Conservation (phyloP, 2,113 vertebrate genomes). For the Oophaga pumilio region DNA sequence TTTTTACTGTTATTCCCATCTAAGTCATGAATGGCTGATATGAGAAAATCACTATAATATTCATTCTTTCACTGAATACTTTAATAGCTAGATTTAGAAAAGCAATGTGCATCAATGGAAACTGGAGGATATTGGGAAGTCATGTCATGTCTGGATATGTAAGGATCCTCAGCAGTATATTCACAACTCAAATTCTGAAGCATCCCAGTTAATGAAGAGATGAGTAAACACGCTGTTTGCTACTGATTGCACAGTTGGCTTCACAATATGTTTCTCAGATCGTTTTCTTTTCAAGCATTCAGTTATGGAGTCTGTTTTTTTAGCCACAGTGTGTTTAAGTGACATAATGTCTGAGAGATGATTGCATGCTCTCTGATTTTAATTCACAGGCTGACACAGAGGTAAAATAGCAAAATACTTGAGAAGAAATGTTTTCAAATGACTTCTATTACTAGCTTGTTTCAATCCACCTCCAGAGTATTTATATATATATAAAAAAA, state of each 20-base stretch:
- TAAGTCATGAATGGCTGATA: too few species aligned
- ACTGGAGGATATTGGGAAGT: conserved; percentile 1
- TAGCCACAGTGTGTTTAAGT: conserved; percentile 27
- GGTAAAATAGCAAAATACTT: conserved; percentile 32
- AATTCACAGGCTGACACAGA: conserved; percentile 45
- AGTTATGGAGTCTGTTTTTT: conserved; percentile 26
- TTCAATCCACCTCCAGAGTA: conserved; percentile 49
- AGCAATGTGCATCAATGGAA: background rate
- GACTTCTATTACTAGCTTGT: conserved; percentile 50
- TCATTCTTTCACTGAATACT: background rate
- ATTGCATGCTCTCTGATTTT: conserved; percentile 54
- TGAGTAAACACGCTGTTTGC: conserved; percentile 42
- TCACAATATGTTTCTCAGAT: conserved; percentile 34
- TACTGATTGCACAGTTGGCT: conserved; percentile 49
- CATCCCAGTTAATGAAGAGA: conserved; percentile 48
- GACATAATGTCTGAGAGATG: conserved; percentile 44
- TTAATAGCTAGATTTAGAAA: too few species aligned
- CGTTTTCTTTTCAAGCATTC: conserved; percentile 20
- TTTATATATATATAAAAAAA: conserved; percentile 36
- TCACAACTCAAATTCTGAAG: conserved; percentile 26
- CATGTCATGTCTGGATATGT: conserved; percentile 39
- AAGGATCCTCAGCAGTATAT: conserved; percentile 32
- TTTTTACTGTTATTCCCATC: too few species aligned
- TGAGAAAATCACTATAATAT: background rate
- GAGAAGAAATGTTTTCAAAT: conserved; percentile 50